Conservation (phyloP, 2,113 vertebrate genomes). For the Chascanopsetta lugubris region DNA sequence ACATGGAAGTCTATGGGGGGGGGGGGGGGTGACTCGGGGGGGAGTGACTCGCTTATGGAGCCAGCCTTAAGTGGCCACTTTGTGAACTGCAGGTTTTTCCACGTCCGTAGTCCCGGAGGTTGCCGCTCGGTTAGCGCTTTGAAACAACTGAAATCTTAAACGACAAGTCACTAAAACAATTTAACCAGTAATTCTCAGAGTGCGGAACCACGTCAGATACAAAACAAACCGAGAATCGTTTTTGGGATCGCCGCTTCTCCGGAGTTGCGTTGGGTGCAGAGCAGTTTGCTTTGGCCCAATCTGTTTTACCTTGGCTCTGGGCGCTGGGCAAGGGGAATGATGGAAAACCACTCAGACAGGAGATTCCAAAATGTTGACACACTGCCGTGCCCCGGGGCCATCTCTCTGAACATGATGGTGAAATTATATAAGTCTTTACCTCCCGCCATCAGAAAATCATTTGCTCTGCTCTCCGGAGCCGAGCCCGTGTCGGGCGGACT, state of each 20-base stretch:
- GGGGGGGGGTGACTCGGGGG: no score
- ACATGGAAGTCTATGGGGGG: no score
- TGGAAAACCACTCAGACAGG: slow-evolving; percentile 72
- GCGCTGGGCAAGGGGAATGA: slow-evolving; percentile 28
- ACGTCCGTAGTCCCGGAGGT: neutral
- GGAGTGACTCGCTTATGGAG: no score
- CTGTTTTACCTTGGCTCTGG: slow-evolving; percentile 42
- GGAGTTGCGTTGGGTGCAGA: slow-evolving; percentile 16
- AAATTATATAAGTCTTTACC: slow-evolving; percentile 64
- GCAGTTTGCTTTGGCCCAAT: slow-evolving; percentile 22
- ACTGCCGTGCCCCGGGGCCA: slow-evolving; percentile 59
- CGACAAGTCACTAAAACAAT: neutral
- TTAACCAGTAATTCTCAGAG: neutral
- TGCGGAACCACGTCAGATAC: slow-evolving; percentile 7
- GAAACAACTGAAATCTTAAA: neutral
- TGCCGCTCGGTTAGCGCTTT: neutral
- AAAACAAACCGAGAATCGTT: neutral
- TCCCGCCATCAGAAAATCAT: slow-evolving; percentile 65
- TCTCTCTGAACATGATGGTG: slow-evolving; percentile 65
- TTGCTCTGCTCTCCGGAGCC: slow-evolving; percentile 49
- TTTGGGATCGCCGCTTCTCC: neutral
- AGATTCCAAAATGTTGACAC: slow-evolving; percentile 70
- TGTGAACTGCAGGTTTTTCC: neutral
- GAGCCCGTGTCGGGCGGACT: slow-evolving; percentile 23
- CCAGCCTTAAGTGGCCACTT: no score